Conservation (phyloP, 2,113 vertebrate species). For the Blennius ocellaris region DNA sequence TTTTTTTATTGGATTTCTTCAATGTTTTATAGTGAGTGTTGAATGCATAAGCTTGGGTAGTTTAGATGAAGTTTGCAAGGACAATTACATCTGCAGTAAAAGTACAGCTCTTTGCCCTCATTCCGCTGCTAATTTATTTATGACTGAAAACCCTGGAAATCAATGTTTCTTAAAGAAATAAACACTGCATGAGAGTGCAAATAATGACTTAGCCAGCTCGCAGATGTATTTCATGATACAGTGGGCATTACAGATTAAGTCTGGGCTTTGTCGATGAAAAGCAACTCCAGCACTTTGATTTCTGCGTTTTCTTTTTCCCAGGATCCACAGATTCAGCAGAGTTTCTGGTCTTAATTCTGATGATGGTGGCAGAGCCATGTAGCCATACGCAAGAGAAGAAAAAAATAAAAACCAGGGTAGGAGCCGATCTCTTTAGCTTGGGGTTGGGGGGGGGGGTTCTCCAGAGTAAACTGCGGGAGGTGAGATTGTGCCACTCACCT, state of each 20-base stretch:
- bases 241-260: conserved; percentile 2
- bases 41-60: no score
- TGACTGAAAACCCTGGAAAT: conserved; percentile 4
- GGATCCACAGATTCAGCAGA: no score
- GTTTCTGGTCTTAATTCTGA: no score
- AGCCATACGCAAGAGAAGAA: no score
- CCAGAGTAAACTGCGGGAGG: conserved; percentile 35
- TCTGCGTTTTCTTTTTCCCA: conserved; percentile 9
- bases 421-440: no score
- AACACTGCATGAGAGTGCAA: neutral
- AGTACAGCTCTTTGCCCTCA: neutral
- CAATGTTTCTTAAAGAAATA: neutral
- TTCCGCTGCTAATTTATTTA: neutral
- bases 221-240: conserved; percentile 6
- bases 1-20: no score
- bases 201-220: neutral
- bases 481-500: conserved; percentile 26
- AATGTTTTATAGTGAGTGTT: no score
- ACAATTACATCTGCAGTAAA: neutral
- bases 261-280: conserved; percentile 6
- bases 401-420: no score
- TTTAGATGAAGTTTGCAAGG: no score
- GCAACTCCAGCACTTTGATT: conserved; percentile 11
- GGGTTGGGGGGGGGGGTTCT: no score
- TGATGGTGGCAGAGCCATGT: no score